phyloP scores from a whole-genome alignment of 2,888 invertebrate genomes.

The Epinotia ramella region DNA sequence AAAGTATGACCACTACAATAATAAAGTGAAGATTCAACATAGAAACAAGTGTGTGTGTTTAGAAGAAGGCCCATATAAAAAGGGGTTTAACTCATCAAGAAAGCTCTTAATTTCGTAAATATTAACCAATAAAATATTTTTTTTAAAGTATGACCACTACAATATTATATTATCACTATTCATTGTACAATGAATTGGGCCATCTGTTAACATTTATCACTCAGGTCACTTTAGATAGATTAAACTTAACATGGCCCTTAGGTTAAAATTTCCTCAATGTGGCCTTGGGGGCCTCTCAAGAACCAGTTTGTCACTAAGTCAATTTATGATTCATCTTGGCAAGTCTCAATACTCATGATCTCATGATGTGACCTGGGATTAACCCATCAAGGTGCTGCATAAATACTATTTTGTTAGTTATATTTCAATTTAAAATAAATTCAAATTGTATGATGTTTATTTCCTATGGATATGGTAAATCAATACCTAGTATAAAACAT shows the following conservation, averaged over 20 bases:
- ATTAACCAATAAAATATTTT: too few relatives aligned
- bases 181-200: neutral
- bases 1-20: neutral
- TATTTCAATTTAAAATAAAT: neutral
- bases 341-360: constrained; percentile 16
- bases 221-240: constrained; percentile 13
- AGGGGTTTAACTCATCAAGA: too few relatives aligned
- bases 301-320: constrained; percentile 33
- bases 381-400: neutral
- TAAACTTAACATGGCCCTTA: neutral
- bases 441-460: neutral
- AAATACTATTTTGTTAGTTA: neutral
- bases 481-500: neutral
- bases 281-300: constrained; percentile 16
- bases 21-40: neutral
- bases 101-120: too few relatives aligned
- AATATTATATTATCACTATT: too few relatives aligned
- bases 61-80: too few relatives aligned
- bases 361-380: constrained; percentile 9
- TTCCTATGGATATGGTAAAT: neutral
- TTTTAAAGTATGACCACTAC: neutral
- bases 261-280: constrained; percentile 28
- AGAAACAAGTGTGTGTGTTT: neutral
- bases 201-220: neutral
- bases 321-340: constrained; percentile 29